A percentile compares a stretch with the other conserved stretches of the same genome.
Conservation (phyloP, 2,113 vertebrate species). For the Phylloscopus whistleri region DNA sequence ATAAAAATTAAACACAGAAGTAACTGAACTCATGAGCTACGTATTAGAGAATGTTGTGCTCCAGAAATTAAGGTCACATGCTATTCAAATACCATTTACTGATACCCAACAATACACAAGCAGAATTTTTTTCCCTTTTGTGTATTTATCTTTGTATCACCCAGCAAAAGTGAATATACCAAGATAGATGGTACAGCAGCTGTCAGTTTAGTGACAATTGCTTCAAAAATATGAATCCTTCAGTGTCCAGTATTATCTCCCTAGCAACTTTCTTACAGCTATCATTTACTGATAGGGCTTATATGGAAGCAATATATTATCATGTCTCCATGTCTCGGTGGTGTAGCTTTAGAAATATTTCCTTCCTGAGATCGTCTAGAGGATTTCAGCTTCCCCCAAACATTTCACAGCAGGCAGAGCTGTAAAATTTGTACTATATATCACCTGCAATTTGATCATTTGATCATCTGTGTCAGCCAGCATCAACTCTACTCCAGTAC, state of each 20-base stretch:
- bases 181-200: neutral
- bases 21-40: neutral
- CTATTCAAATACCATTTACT: neutral
- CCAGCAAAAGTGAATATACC: neutral
- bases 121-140: neutral
- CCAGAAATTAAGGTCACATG: neutral
- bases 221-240: neutral
- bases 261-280: neutral
- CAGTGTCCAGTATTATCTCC: neutral
- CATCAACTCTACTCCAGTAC: neutral
- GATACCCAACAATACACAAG: neutral
- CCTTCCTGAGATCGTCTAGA: neutral
- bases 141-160: neutral
- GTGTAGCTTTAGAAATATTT: neutral
- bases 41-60: neutral
- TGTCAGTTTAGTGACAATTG: neutral
- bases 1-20: neutral
- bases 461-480: neutral
- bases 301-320: neutral
- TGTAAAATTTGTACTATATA: neutral
- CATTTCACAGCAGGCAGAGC: neutral
- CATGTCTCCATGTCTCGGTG: neutral
- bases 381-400: neutral
- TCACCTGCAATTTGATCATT: neutral
- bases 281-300: neutral